Evolutionary conservation across 2,888 invertebrate species (phyloP).

Genomic region (Eutolmus rufibarbis): DNA sequence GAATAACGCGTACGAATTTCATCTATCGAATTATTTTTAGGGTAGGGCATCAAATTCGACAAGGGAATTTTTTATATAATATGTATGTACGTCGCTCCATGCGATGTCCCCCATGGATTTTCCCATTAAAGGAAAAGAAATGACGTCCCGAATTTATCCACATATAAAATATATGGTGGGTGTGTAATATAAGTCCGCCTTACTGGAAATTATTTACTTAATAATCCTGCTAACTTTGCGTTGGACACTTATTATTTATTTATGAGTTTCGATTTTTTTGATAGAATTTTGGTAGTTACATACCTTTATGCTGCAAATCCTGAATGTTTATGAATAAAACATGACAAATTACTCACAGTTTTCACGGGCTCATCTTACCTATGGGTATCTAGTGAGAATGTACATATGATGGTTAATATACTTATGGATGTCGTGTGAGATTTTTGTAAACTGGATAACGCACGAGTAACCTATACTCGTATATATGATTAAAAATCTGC

Average conservation of each 20-base stretch:
- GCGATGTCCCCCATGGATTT: not conserved
- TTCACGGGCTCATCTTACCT: not conserved
- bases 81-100: not conserved
- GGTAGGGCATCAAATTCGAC: not conserved
- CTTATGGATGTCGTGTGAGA: not conserved
- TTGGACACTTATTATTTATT: not conserved
- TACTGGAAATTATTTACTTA: not conserved
- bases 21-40: not conserved
- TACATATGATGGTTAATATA: not conserved
- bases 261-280: not conserved
- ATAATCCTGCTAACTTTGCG: not conserved
- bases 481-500: not conserved
- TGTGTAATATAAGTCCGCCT: not conserved
- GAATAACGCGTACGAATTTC: not conserved
- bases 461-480: not conserved
- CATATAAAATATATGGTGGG: not conserved
- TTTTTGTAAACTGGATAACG: not conserved
- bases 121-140: not conserved
- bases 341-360: not conserved
- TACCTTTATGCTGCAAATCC: not conserved
- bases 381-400: not conserved
- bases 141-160: not conserved
- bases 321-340: not conserved
- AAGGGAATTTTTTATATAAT: not conserved
- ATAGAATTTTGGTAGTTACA: not conserved